Base-by-base conservation (phyloP, 2,113 vertebrate genomes). In the Fulica atra region DNA sequence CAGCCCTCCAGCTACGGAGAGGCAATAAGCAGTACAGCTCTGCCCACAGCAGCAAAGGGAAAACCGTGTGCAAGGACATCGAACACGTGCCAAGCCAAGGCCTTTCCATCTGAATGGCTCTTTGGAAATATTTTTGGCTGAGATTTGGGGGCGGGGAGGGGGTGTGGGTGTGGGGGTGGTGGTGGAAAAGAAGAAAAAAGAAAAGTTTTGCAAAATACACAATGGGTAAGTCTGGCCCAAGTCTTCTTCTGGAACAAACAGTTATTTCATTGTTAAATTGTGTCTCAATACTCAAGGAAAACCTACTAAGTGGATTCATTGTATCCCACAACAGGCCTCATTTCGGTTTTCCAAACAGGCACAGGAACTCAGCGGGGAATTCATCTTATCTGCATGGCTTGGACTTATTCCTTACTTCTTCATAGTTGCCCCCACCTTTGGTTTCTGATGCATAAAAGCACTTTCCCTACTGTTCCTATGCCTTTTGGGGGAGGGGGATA, bases 81-180 rank as follows among this genome's bases (percentile, higher is more conserved):
- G 72, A 82, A 88, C 63, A 63, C 59, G 88, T 94, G 93, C 92
- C 94, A 94, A 94, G 89, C 16, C 54, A 82, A 89, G 91, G 78
- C 40, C 51, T 88, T 91, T 80, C 87, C 66, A 69, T 88, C 74
- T 95, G 93, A 97, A 97, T 95, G 92, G 95, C 25, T 94, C 95
- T 88, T 95, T 93, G 95, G 93, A 96, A 96, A 94, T 89, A 89
- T 46, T 96, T 95, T 91, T 97, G 94, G 93, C 94, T 66, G 87
- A 63, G 87, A 80, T 89, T 80, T 69, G 26, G 23, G 48, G 48
- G 44, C 8, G 48, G 48, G 19, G 20, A 10, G 48, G 48, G 17
- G 44, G n/a, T n/a, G n/a, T n/a, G n/a, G n/a, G n/a, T n/a, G n/a
- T n/a, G n/a, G n/a, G n/a, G n/a, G n/a, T n/a, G n/a, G n/a, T n/a